Base-by-base conservation (phyloP, 2,888 invertebrate species). In the Steinernema hermaphroditum region DNA sequence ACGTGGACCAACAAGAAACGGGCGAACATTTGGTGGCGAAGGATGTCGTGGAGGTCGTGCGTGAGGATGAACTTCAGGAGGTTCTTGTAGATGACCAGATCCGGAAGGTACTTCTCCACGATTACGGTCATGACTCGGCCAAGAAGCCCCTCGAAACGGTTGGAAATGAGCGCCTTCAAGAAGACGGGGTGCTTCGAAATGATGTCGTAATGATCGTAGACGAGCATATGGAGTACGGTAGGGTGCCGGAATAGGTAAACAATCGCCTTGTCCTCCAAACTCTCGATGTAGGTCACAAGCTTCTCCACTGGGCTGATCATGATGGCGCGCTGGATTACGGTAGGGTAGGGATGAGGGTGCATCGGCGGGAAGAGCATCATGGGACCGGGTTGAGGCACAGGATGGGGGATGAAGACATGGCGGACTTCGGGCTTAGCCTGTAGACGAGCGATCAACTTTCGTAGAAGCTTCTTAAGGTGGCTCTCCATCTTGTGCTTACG, bases 191-290 rank as follows among this genome's bases (percentile, higher is more conserved):
- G 54, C 24, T 54, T 54, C 24, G 24, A 24, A 6, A 54, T 22
- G 27, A 54, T 27, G 54, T 54, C 54, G 54, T 54, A 54, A 22
- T 54, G 54, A 16, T 54, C 54, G 27, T 54, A 22, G 54, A 54
- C 54, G 4, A 54, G 14, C 54, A 54, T 54, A 27, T 54, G 54
- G 27, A 54, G 54, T 14, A 54, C 54, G 27, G 54, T 54, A 22
- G 54, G 54, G 27, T 54, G 54, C 54, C 16, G 19, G 54, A 54
- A 54, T 4, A 54, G 54, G 24, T 12, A 4, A 8, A 6, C 22
- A 16, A 54, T 4, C 2, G 54, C 27, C 54, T 54, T 27, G 24
- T 54, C 24, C 6, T 54, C 27, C 16, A 54, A 6, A 27, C 27
- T 27, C 24, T 54, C 54, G 27, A 54, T 54, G 54, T 54, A 27